Evolutionary conservation across 2,888 invertebrate species (phyloP).

Genomic region (Hirtodrosophila cameraria): DNA sequence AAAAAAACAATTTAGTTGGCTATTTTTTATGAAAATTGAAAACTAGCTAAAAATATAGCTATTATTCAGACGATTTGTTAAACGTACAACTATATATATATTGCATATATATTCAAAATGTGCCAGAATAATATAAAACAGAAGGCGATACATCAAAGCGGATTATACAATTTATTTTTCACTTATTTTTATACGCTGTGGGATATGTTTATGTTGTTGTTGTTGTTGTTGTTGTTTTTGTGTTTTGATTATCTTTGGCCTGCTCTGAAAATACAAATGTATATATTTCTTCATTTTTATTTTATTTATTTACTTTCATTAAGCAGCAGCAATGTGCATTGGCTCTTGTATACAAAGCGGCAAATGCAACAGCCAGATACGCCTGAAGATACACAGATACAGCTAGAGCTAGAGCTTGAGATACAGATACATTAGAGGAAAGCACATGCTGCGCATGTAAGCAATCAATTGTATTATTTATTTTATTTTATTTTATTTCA

Average conservation of each 20-base stretch:
- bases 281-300: slow-evolving; percentile 74
- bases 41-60: slow-evolving; percentile 21
- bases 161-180: slow-evolving; percentile 75
- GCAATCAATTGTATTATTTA: slow-evolving; percentile 77
- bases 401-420: slow-evolving; percentile 18
- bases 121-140: slow-evolving; percentile 78
- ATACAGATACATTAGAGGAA: slow-evolving; percentile 35
- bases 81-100: too few relatives aligned
- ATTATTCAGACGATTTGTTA: slow-evolving; percentile 35
- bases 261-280: slow-evolving; percentile 35
- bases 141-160: slow-evolving; percentile 80
- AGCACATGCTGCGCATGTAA: slow-evolving; percentile 58
- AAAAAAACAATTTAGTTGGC: slow-evolving; percentile 27
- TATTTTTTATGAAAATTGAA: slow-evolving; percentile 41
- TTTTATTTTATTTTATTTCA: slow-evolving; percentile 67
- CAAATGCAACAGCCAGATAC: slow-evolving; percentile 47
- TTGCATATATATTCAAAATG: slow-evolving; percentile 67
- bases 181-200: slow-evolving; percentile 56
- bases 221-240: slow-evolving; percentile 16
- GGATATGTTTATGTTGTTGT: slow-evolving; percentile 23
- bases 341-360: slow-evolving; percentile 52
- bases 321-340: slow-evolving; percentile 52
- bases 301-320: slow-evolving; percentile 75
- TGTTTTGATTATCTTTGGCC: slow-evolving; percentile 31
- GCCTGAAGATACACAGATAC: slow-evolving; percentile 41